A percentile compares a stretch with the other conserved stretches of the same genome.
Conservation (phyloP, 2,113 vertebrate genomes). For the Strix uralensis region DNA sequence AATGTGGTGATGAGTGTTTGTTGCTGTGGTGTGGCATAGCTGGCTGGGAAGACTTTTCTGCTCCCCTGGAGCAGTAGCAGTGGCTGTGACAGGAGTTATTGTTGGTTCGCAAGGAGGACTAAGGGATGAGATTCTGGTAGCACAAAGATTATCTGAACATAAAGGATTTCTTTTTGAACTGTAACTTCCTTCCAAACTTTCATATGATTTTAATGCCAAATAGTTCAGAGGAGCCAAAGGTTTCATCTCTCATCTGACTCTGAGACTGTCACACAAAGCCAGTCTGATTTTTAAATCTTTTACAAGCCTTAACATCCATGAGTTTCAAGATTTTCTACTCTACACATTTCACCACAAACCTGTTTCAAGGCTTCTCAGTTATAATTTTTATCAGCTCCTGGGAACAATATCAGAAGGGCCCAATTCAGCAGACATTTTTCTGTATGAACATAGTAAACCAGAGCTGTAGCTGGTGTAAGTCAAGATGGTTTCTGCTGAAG, state of each 20-base stretch:
- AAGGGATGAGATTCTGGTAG: not conserved
- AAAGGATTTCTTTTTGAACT: not conserved
- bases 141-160: not conserved
- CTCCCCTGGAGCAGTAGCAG: not conserved
- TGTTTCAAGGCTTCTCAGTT: not conserved
- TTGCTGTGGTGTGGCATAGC: not conserved
- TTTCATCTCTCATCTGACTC: not conserved
- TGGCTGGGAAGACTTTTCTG: not conserved
- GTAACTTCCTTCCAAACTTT: not conserved
- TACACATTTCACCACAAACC: not conserved
- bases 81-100: not conserved
- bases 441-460: not conserved
- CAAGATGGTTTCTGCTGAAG: not conserved
- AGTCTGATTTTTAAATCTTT: not conserved
- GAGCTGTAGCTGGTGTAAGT: not conserved
- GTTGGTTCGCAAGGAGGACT: not conserved
- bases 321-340: not conserved
- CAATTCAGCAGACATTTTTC: not conserved
- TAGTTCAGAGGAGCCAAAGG: not conserved
- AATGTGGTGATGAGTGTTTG: fast-evolving
- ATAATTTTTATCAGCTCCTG: not conserved
- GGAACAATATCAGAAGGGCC: not conserved
- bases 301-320: not conserved
- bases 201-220: not conserved
- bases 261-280: not conserved